These are phyloP conservation scores for Sepiola atlantica DNA, from an alignment of 2,888 invertebrate species.

Conservation along the genomic window DNA sequence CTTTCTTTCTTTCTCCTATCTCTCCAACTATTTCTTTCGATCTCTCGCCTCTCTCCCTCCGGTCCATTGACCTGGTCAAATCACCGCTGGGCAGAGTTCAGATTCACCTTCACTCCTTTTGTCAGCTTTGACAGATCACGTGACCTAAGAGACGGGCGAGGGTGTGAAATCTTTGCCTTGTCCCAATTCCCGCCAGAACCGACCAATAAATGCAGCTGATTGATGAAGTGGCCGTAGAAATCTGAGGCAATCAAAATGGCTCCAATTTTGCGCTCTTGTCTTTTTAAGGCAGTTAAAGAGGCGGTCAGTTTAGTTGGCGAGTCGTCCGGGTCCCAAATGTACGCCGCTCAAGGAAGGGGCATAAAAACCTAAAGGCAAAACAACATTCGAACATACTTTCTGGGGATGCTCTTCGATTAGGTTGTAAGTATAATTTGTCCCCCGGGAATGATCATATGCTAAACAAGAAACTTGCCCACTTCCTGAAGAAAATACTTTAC, in stretches of 20 bases:
- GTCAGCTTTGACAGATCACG: constrained; percentile 32
- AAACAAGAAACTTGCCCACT: background rate
- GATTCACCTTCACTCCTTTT: constrained; percentile 10
- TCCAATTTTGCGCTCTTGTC: background rate
- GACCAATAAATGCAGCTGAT: background rate
- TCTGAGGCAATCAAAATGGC: background rate
- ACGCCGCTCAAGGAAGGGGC: background rate
- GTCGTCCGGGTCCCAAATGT: background rate
- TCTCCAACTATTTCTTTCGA: too few species aligned
- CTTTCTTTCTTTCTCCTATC: too few species aligned
- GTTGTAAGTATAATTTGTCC: background rate
- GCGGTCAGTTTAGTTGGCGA: background rate
- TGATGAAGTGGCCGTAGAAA: constrained; percentile 1
- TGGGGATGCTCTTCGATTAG: background rate
- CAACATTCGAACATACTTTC: background rate
- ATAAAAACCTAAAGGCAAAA: background rate
- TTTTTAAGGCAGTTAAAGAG: background rate
- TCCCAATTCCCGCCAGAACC: background rate
- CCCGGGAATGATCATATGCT: background rate
- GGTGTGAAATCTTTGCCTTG: background rate
- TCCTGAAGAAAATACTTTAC: too few species aligned
- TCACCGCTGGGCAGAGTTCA: background rate
- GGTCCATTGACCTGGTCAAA: background rate
- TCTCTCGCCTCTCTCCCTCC: too few species aligned
- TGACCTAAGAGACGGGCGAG: background rate